Conservation (phyloP, 2,888 invertebrate genomes). For the Parnassius glacialis region DNA sequence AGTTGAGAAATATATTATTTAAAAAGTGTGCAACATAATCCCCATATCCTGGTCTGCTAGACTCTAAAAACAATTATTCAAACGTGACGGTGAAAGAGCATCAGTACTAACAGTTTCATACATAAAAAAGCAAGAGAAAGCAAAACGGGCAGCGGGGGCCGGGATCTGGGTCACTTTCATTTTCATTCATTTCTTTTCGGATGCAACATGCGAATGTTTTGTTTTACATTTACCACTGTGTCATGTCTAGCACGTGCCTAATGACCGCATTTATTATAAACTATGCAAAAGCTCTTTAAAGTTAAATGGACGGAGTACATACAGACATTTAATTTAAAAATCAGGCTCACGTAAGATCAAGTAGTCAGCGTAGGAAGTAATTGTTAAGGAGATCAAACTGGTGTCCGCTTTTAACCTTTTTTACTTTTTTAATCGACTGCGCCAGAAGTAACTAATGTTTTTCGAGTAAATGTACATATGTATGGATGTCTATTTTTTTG, state of each 20-base stretch:
- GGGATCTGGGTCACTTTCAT: constrained; percentile 77
- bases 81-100: constrained; percentile 25
- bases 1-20: no score
- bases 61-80: constrained; percentile 19
- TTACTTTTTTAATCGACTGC: no score
- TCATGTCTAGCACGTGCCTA: constrained; percentile 32
- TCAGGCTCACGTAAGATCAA: no score
- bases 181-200: constrained; percentile 80
- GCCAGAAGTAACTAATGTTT: no score
- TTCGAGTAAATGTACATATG: no score
- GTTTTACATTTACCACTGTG: constrained; percentile 66
- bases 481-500: no score
- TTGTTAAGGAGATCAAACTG: no score
- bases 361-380: no score
- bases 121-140: constrained; percentile 70
- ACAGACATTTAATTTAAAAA: no score
- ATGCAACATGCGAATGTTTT: constrained; percentile 67
- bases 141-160: constrained; percentile 47
- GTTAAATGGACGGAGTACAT: not conserved
- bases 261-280: constrained; percentile 19
- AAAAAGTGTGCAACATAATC: no score
- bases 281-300: constrained; percentile 4
- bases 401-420: no score
- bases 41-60: not conserved
- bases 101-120: constrained; percentile 22